These are phyloP conservation scores for Florisuga fusca DNA, from an alignment of 2,797 vertebrate genomes.

Conservation along the genomic window DNA sequence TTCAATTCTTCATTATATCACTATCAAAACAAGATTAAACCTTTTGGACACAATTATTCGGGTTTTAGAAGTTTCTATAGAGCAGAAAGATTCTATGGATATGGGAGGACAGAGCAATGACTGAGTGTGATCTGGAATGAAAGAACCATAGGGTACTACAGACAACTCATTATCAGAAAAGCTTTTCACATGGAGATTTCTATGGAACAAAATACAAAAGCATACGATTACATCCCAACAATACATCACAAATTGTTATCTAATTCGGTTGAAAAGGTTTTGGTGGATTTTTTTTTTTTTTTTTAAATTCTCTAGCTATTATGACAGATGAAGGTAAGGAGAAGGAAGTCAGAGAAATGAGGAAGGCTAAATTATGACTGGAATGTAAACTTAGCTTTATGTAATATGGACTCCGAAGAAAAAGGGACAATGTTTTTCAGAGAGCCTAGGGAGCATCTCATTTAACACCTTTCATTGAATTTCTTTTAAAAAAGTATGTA, in stretches of 20 bases:
- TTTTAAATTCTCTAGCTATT: background rate
- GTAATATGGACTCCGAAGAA: background rate
- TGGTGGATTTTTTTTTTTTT: background rate
- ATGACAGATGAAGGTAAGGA: accelerated
- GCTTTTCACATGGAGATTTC: background rate
- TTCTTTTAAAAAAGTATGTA: background rate
- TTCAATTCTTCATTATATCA: background rate
- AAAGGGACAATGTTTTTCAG: background rate
- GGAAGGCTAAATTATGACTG: background rate
- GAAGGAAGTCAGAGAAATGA: background rate
- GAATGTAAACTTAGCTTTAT: background rate
- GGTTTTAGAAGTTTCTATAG: background rate
- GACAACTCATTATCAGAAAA: background rate
- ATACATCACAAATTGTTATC: background rate
- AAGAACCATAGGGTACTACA: background rate
- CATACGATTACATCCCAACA: background rate
- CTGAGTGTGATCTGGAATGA: background rate
- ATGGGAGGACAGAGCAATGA: background rate
- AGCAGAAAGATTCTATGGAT: background rate
- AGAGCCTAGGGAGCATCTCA: background rate
- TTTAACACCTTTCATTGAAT: background rate
- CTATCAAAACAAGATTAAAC: background rate
- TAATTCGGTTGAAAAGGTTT: background rate
- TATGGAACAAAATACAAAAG: background rate
- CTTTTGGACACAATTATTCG: background rate